Evolutionary conservation across 2,797 vertebrate species (phyloP), one percentile per base, ranked within the genome.

Genomic region (Tadarida brasiliensis): DNA sequence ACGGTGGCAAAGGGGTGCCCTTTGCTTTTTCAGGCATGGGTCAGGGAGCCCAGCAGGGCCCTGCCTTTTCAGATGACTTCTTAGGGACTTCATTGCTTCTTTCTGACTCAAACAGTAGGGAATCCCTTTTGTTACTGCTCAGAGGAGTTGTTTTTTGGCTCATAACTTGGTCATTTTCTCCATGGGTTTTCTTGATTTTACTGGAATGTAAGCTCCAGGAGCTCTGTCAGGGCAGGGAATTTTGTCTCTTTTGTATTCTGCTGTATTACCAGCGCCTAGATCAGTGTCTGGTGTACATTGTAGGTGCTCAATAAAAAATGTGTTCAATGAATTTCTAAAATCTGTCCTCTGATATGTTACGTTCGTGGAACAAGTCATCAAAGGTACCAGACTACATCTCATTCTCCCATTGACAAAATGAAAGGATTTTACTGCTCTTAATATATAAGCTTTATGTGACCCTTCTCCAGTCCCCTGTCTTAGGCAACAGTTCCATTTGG

Each of bases 261-360:
- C 56, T 88, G 1, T 88, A 19, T 89, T 16, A 5, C 80, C 70
- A 49, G 77, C 17, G 3, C 39, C 44, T 78, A 16, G 59, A 26
- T 67, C 51, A 59, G 39, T 90, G 85, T 86, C 93, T 94, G 82
- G 78, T 89, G 3, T 67, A 51, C 35, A 57, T 57, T 78, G 33
- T 76, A 83, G 88, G 83, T 90, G 57, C 86, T 97, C 84, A 94
- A 94, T 97, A 97, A 96, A 97, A 97, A 93, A 59, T 33, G 22
- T 77, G 82, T 92, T 96, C 19, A 63, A 0, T 91, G 71, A 71
- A 61, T 93, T 90, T 92, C 39, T 87, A 11, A 92, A 85, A 65
- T 47, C 59, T 96, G 63, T 56, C 51, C 26, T 90, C 73, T 93
- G 44, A 44, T 81, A 49, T 88, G 57, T 90, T 92, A 20, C 2